Evolutionary conservation across 1,140 invertebrate genomes (phyloP).

Genomic region (Trialeurodes vaporariorum): DNA sequence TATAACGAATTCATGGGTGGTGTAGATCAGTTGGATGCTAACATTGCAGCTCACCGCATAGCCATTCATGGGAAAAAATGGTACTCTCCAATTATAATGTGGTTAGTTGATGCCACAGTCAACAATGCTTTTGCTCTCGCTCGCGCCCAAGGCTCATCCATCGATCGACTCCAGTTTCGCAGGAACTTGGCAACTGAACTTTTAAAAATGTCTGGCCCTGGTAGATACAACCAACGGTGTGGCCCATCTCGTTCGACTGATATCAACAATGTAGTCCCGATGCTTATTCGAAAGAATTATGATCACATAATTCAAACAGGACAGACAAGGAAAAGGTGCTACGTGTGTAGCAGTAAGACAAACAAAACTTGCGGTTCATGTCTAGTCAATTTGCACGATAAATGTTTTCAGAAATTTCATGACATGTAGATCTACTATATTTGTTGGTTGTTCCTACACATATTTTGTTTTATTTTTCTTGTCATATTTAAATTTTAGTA

Average conservation of each 20-base stretch:
- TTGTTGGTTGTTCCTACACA: background rate
- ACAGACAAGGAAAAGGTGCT: background rate
- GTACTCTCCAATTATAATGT: conserved; percentile 20
- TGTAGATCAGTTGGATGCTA: conserved; percentile 21
- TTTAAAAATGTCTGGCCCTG: background rate
- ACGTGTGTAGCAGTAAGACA: background rate
- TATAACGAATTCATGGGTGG: conserved; percentile 18
- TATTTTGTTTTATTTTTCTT: background rate
- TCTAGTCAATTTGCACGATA: background rate
- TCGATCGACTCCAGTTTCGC: background rate
- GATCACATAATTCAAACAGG: background rate
- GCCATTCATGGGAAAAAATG: conserved; percentile 24
- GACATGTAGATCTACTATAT: background rate
- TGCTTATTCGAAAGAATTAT: background rate
- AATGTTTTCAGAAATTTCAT: background rate
- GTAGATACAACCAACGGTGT: background rate
- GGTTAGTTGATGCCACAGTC: conserved; percentile 15
- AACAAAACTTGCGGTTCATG: background rate
- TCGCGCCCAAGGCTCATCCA: background rate
- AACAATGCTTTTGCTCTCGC: background rate
- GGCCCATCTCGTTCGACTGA: background rate
- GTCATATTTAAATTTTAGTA: background rate
- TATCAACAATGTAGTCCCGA: background rate
- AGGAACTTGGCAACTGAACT: background rate
- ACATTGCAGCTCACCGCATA: conserved; percentile 19